These are phyloP conservation scores for Triplophysa bombifrons DNA, from an alignment of 2,797 vertebrate genomes.

Conservation along the genomic window DNA sequence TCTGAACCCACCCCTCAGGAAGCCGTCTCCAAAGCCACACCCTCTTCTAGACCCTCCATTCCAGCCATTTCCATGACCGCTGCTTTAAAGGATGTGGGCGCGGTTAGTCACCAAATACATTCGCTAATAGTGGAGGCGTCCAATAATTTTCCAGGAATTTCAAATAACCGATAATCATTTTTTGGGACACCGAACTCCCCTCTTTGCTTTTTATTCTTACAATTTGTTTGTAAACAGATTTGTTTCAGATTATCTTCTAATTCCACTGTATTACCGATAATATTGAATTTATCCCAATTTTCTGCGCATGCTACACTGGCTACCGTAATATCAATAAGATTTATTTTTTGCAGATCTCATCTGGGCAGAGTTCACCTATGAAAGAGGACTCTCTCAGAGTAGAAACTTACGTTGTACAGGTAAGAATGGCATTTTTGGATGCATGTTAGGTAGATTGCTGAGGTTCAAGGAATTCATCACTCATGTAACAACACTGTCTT, in stretches of 20 bases:
- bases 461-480: not conserved
- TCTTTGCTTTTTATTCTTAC: too few species aligned
- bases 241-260: not conserved
- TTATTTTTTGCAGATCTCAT: slow-evolving; percentile 34
- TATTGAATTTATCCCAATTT: not conserved
- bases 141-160: not conserved
- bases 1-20: slow-evolving; percentile 68
- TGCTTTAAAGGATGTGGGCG: slow-evolving; percentile 92
- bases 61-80: slow-evolving; percentile 91
- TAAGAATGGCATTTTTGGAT: slow-evolving; percentile 42
- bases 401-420: slow-evolving; percentile 70
- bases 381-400: slow-evolving; percentile 75
- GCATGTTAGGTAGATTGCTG: not conserved
- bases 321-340: not conserved
- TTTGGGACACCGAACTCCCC: too few species aligned
- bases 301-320: not conserved
- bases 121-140: not conserved
- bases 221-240: not conserved
- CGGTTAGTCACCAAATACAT: slow-evolving; percentile 78
- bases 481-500: not conserved
- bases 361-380: slow-evolving; percentile 65
- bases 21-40: slow-evolving; percentile 68
- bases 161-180: too few species aligned
- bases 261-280: not conserved
- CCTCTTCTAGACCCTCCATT: slow-evolving; percentile 66